Evolutionary conservation across 2,797 vertebrate genomes (phyloP).

Genomic region (Channa striata): DNA sequence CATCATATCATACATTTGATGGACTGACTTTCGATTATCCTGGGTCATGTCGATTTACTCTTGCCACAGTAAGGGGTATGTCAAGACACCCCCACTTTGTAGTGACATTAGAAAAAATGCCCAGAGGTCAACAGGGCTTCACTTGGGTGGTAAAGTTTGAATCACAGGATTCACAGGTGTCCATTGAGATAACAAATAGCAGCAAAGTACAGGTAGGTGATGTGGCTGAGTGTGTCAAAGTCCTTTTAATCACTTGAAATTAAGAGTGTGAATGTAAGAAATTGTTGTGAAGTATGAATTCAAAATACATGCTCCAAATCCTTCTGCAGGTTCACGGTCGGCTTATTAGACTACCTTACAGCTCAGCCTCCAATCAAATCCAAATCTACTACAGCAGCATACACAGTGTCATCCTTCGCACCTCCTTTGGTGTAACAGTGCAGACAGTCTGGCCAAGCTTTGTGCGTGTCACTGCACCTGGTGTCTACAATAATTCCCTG

Average conservation of each 20-base stretch:
- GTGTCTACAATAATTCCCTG: slow-evolving; percentile 63
- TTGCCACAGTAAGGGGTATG: slow-evolving; percentile 62
- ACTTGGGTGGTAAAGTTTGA: slow-evolving; percentile 65
- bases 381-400: slow-evolving; percentile 70
- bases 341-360: slow-evolving; percentile 64
- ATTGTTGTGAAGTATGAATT: background rate
- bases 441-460: slow-evolving; percentile 73
- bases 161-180: slow-evolving; percentile 57
- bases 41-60: slow-evolving; percentile 73
- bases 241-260: background rate
- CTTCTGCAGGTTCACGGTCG: slow-evolving; percentile 71
- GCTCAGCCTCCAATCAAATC: slow-evolving; percentile 28
- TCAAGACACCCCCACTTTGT: slow-evolving; percentile 55
- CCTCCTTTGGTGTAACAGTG: slow-evolving; percentile 73
- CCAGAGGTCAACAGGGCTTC: slow-evolving; percentile 54
- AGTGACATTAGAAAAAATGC: slow-evolving; percentile 67
- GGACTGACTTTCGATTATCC: slow-evolving; percentile 71
- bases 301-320: background rate
- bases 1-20: slow-evolving; percentile 78
- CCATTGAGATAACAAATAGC: slow-evolving; percentile 51
- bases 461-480: slow-evolving; percentile 67
- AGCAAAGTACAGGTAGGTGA: slow-evolving; percentile 65
- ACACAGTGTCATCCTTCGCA: slow-evolving; percentile 66
- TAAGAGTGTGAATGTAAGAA: too few relatives aligned
- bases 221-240: too few relatives aligned